Conservation (phyloP, 2,888 invertebrate species). For the Ctena decussata region DNA sequence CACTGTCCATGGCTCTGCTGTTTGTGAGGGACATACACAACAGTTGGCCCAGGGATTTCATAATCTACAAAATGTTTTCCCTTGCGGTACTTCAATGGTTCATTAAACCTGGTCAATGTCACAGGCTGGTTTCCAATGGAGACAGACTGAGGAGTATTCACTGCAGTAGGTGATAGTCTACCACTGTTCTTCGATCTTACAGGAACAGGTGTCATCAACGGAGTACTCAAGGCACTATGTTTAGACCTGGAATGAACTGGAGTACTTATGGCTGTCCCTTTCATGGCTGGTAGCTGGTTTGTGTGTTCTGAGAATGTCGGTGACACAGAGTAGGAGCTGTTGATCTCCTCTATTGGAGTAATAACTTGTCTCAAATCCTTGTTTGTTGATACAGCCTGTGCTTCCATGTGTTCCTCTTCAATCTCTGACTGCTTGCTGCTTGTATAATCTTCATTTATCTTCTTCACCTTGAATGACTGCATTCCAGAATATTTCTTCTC, state of each 20-base stretch:
- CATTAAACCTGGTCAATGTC: constrained; percentile 59
- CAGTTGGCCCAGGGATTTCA: constrained; percentile 63
- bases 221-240: not conserved
- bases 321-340: not conserved
- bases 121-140: constrained; percentile 55
- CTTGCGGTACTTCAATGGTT: constrained; percentile 51
- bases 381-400: not conserved
- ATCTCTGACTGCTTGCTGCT: not conserved
- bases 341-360: not conserved
- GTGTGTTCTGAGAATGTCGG: not conserved
- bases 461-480: not conserved
- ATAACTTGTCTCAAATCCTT: not conserved
- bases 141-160: constrained; percentile 28
- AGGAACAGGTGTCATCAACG: not conserved
- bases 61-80: constrained; percentile 64
- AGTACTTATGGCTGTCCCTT: not conserved
- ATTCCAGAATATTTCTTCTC: not conserved
- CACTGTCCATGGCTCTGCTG: constrained; percentile 61
- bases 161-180: constrained; percentile 50
- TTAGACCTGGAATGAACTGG: not conserved
- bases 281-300: not conserved
- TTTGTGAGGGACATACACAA: constrained; percentile 71
- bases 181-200: constrained; percentile 54
- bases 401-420: not conserved
- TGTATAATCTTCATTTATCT: not conserved